Base-by-base conservation (phyloP, 2,113 vertebrate species). In the Oceanites oceanicus region DNA sequence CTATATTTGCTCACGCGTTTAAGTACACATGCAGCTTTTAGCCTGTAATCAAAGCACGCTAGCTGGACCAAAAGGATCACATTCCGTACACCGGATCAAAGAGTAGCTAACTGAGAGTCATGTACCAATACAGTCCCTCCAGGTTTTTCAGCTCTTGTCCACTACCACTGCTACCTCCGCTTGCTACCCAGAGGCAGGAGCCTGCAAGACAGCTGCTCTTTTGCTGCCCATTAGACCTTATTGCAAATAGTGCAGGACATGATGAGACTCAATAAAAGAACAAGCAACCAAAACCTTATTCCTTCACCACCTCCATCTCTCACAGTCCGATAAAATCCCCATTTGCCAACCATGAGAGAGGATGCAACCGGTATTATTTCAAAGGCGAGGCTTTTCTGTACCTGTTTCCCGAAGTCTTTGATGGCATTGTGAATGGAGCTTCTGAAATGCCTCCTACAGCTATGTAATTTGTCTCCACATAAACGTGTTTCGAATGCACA, bases 1-100 rank as follows among this genome's bases (percentile, higher is more conserved):
- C 92, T 97, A 16, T 91, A 88, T 97, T 97, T 97, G 95, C 91
- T 96, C 95, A 67, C 2, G 30, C 74, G 13, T 83, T 94, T 85
- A 72, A 97, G 95, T 75, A 90, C 73, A 6, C 52, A 42, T 12
- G 38, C 82, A 89, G 96, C 91, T 96, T 82, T 96, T 59, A 95
- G 92, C 76, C 83, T 50, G 89, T 56, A 95, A 97, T 97, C 96
- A 95, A 91, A 92, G 92, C 86, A 36, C 1, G 0, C 83, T n/a
- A 68, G 86, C 89, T 85, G 85, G 62, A 79, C 91, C 91, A 67
- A 93, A 90, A 92, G 89, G 88, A 74, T 86, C 87, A 38, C 34
- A 42, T 86, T 95, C 88, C 95, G 94, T 75, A 42, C 71, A 72
- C 23, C 63, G 94, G 85, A 88, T 93, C 75, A 97, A 94, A 94